A percentile compares a stretch with the other conserved stretches of the same genome.
Evolutionary conservation across 1,140 invertebrate species (phyloP).

Genomic region (Araneus ventricosus): DNA sequence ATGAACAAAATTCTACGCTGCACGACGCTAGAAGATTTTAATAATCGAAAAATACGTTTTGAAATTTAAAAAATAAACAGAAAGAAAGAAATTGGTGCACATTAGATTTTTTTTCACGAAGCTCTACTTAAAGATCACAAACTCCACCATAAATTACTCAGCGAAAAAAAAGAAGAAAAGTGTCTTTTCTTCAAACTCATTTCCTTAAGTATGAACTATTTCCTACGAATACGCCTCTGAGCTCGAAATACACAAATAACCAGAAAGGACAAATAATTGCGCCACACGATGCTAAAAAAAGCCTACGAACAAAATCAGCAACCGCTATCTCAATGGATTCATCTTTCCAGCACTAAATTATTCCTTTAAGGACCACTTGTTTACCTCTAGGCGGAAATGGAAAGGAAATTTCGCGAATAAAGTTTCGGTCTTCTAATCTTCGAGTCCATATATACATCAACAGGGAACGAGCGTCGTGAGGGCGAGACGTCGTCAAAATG

Average conservation of each 20-base stretch:
- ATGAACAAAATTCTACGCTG: too few species aligned
- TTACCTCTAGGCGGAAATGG: background rate
- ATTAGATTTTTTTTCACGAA: too few species aligned
- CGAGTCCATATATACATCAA: constrained; percentile 6
- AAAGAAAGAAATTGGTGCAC: too few species aligned
- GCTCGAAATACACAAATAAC: background rate
- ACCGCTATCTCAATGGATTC: background rate
- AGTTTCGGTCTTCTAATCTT: constrained; percentile 7
- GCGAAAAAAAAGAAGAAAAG: background rate
- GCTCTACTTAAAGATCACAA: too few species aligned
- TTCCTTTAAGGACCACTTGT: background rate
- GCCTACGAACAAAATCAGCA: background rate
- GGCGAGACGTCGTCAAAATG: background rate
- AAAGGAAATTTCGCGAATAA: background rate
- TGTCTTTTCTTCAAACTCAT: too few species aligned
- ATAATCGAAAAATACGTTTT: too few species aligned
- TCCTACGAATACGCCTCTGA: too few species aligned
- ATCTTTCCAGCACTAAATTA: background rate
- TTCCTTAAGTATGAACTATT: background rate
- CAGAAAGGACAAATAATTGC: background rate
- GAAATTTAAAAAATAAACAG: too few species aligned
- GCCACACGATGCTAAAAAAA: background rate
- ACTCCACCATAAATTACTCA: too few species aligned
- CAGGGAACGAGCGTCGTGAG: background rate
- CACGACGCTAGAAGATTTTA: too few species aligned